Evolutionary conservation across 1,140 invertebrate genomes (phyloP).

Genomic region (Trichogramma pretiosum): DNA sequence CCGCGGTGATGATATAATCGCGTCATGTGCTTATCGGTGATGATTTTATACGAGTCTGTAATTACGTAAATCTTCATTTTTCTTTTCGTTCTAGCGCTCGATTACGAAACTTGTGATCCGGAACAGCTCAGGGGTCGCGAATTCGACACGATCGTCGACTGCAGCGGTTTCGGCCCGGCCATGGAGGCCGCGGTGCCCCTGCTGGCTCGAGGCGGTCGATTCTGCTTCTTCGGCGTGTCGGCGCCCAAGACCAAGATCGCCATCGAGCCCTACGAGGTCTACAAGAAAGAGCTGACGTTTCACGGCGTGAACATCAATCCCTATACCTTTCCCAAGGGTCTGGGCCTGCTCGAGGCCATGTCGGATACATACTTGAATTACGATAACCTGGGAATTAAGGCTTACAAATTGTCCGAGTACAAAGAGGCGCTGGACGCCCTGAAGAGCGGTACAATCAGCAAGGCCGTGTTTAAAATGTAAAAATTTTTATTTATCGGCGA

Average conservation of each 20-base stretch:
- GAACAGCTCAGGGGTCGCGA: constrained; percentile 44
- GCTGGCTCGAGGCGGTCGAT: constrained; percentile 43
- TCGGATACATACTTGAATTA: constrained; percentile 54
- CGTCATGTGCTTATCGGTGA: too few relatives aligned
- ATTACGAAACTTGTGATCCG: constrained; percentile 48
- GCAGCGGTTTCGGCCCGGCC: constrained; percentile 53
- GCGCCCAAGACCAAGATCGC: constrained; percentile 41
- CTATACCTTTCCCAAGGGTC: constrained; percentile 54
- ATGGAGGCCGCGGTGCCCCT: constrained; percentile 46
- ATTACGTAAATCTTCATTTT: too few relatives aligned
- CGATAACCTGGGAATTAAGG: constrained; percentile 55
- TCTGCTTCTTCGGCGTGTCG: constrained; percentile 52
- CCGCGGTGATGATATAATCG: too few relatives aligned
- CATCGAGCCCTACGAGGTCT: constrained; percentile 41
- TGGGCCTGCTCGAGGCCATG: constrained; percentile 54
- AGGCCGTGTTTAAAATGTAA: constrained; percentile 56
- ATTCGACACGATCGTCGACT: constrained; percentile 59
- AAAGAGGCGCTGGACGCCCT: constrained; percentile 49
- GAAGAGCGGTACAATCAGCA: constrained; percentile 52
- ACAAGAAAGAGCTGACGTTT: constrained; percentile 55
- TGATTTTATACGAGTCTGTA: too few relatives aligned
- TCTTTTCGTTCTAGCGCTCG: constrained; percentile 44
- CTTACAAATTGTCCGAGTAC: constrained; percentile 52
- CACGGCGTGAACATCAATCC: constrained; percentile 60
- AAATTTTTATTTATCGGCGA: background rate